A percentile compares a stretch with the other conserved stretches of the same genome.
Conservation (phyloP, 1,140 invertebrate species). For the Akabosia matsudoensis region DNA sequence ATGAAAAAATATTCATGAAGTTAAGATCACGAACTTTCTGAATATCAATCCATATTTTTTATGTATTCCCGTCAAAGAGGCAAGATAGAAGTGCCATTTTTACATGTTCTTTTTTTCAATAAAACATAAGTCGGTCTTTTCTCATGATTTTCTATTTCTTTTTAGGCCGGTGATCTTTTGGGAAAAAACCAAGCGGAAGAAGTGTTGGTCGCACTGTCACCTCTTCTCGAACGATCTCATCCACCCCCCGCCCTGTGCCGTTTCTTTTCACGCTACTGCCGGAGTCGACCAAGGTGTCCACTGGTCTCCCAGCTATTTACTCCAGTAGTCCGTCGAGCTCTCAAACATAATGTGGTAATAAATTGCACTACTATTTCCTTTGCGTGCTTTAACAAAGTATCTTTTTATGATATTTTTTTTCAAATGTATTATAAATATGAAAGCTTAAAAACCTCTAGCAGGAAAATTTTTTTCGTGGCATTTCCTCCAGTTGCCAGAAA, state of each 20-base stretch:
- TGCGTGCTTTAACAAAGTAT: not conserved
- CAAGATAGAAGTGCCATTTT: too few species aligned
- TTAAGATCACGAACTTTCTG: too few species aligned
- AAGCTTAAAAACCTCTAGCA: too few species aligned
- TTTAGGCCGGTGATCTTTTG: constrained; percentile 51
- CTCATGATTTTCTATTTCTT: not conserved
- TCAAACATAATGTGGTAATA: constrained; percentile 75
- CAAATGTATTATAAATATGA: too few species aligned
- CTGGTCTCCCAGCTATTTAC: constrained; percentile 63
- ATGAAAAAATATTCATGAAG: too few species aligned
- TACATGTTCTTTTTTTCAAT: too few species aligned
- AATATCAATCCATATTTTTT: too few species aligned
- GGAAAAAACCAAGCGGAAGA: constrained; percentile 54
- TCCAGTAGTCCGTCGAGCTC: constrained; percentile 71
- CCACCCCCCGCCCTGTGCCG: constrained; percentile 63
- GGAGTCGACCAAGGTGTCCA: constrained; percentile 58
- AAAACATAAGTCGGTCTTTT: not conserved
- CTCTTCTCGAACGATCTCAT: constrained; percentile 61
- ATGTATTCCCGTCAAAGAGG: too few species aligned
- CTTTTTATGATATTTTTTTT: constrained; percentile 47
- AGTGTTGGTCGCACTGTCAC: constrained; percentile 59
- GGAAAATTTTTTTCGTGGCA: too few species aligned
- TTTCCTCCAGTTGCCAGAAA: too few species aligned
- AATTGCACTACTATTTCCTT: constrained; percentile 40
- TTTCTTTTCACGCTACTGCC: constrained; percentile 60